Evolutionary conservation across 2,888 invertebrate genomes (phyloP), one percentile per base, ranked within the genome.

Genomic region (Aphidoletes aphidimyza): DNA sequence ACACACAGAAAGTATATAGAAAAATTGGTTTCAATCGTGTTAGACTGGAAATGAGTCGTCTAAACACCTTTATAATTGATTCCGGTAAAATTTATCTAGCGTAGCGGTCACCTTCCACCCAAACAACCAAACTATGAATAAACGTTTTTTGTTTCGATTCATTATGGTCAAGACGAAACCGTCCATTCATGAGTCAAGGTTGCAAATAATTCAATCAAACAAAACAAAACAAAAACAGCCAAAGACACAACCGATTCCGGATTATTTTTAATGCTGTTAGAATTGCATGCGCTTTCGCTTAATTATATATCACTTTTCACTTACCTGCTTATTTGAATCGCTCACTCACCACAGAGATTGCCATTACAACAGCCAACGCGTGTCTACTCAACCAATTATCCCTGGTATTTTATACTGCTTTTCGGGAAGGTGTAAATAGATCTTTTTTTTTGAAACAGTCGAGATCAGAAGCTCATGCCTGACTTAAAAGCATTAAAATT

Each of bases 51-150:
- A 3, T 22, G 54, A 54, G 22, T 54, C 69, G 69, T 30, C 34
- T 69, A 17, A 69, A 69, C 34, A 69, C 69, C 69, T 69, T 47
- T 30, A 6, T 14, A 30, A 14, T 17, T 3, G 17, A 30, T 69
- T 69, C 30, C 69, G 69, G 69, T 26, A 69, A 30, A 69, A 69
- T 30, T 34, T 69, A n/a, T 69, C 69, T 34, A 69, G 19, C 69
- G 26, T 69, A 69, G 26, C 69, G 69, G 69, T 69, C 69, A 69
- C 34, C 69, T 54, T 22, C 30, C 69, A 69, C 34, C 69, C 22
- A 6, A 22, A 54, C 54, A 54, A 14, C 9, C 22, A 14, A 47
- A 19, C 22, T 14, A 14, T 54, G 22, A n/a, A 22, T 22, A 11
- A 14, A 47, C 14, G 34, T 9, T 30, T 30, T 69, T 14, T 69